phyloP scores from a whole-genome alignment of 2,113 vertebrate species.

The Nycticorax nycticorax region DNA sequence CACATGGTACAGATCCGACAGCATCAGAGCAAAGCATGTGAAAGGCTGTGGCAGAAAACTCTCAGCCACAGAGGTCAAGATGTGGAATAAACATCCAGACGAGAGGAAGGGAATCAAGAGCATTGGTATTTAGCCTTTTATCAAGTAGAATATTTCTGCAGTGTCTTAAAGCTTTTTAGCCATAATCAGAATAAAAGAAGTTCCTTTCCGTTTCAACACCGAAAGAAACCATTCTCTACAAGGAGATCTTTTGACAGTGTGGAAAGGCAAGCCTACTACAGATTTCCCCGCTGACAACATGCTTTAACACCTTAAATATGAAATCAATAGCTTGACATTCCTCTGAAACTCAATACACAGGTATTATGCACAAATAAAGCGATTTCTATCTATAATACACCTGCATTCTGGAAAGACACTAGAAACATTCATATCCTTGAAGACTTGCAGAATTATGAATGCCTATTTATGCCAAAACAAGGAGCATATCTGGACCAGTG shows the following conservation, averaged over 20 bases:
- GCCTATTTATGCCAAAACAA: not conserved
- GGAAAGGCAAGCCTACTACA: not conserved
- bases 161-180: not conserved
- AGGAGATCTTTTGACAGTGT: not conserved
- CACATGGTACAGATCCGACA: accelerated
- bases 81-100: not conserved
- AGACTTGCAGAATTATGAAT: not conserved
- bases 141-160: not conserved
- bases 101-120: not conserved
- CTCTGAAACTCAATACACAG: not conserved
- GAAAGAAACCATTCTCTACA: not conserved
- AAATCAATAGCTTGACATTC: not conserved
- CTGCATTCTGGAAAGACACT: not conserved
- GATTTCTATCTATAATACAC: not conserved
- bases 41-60: not conserved
- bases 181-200: not conserved
- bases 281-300: not conserved
- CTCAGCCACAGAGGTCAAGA: not conserved
- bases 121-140: not conserved
- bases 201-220: not conserved
- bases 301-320: not conserved
- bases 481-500: not conserved
- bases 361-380: not conserved
- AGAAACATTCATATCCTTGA: not conserved
- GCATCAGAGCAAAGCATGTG: not conserved